Percentiles rank a stretch among this genome's conserved stretches.
phyloP scores from a whole-genome alignment of 2,797 vertebrate species.

The Syngnathus rostellatus region DNA sequence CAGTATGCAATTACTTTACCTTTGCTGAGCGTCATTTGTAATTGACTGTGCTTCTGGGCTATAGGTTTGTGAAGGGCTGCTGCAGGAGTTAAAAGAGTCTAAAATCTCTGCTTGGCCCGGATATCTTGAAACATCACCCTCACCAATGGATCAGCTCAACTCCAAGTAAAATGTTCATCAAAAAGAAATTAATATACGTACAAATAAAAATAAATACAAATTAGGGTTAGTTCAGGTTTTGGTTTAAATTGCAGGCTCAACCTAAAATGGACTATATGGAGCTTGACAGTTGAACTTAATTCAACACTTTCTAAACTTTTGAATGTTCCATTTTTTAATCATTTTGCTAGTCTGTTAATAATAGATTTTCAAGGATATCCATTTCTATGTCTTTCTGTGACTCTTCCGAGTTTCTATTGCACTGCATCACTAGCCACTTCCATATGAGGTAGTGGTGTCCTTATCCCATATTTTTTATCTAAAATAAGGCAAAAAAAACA shows the following conservation, averaged over 20 bases:
- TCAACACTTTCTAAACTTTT: neutral
- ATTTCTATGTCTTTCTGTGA: neutral
- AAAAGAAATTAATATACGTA: neutral
- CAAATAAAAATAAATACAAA: constrained; percentile 8
- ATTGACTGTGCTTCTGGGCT: neutral
- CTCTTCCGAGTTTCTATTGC: neutral
- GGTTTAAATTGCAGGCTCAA: neutral
- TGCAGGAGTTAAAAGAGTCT: constrained; percentile 76
- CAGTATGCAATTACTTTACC: neutral
- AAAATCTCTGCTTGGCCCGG: constrained; percentile 88
- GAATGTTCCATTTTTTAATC: neutral
- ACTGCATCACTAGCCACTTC: too few species aligned
- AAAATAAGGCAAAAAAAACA: too few species aligned
- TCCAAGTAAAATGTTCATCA: constrained; percentile 51
- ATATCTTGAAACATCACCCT: constrained; percentile 75
- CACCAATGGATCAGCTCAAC: constrained; percentile 79
- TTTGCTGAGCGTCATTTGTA: neutral
- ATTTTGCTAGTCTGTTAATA: neutral
- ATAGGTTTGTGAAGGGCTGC: constrained; percentile 86
- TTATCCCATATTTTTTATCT: too few species aligned
- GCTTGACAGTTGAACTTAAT: neutral
- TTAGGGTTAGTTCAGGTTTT: neutral
- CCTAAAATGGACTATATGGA: neutral
- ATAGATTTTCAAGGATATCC: neutral
- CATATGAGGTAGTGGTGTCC: too few species aligned